phyloP scores from a whole-genome alignment of 2,113 vertebrate genomes.

The Pagrus major region DNA sequence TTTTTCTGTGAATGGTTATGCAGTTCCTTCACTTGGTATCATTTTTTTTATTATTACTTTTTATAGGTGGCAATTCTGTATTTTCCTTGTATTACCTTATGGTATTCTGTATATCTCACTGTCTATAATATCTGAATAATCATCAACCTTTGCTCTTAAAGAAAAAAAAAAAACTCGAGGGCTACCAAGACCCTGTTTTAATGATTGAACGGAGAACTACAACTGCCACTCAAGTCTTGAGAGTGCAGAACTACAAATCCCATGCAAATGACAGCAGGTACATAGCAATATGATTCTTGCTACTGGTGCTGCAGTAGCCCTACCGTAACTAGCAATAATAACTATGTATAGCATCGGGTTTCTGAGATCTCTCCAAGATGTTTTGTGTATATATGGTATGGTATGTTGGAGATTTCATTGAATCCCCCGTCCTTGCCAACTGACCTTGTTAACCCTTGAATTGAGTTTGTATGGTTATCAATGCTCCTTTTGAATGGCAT shows the following conservation, averaged over 20 bases:
- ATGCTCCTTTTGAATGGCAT: conserved; percentile 89
- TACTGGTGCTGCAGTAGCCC: conserved; percentile 79
- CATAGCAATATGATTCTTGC: conserved; percentile 81
- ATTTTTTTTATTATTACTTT: conserved; percentile 76
- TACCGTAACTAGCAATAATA: conserved; percentile 86
- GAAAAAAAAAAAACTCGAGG: conserved; percentile 56
- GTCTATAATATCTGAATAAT: conserved; percentile 82
- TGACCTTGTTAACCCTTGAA: conserved; percentile 82
- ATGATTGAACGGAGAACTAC: conserved; percentile 68
- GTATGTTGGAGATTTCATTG: conserved; percentile 81
- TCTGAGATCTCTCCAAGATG: conserved; percentile 74
- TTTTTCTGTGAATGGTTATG: conserved; percentile 84
- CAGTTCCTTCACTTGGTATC: conserved; percentile 78
- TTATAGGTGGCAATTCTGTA: conserved; percentile 85
- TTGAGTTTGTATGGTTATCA: conserved; percentile 85
- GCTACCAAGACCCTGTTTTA: conserved; percentile 59
- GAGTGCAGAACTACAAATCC: conserved; percentile 74
- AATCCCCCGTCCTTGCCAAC: conserved; percentile 68
- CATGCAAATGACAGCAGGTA: conserved; percentile 75
- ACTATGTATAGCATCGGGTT: conserved; percentile 80
- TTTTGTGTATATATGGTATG: conserved; percentile 81
- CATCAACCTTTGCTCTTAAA: conserved; percentile 75
- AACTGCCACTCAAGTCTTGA: conserved; percentile 53
- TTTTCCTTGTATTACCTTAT: conserved; percentile 81
- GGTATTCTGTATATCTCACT: conserved; percentile 83